These are phyloP conservation scores for Micrasema minimum DNA, from an alignment of 1,140 invertebrate genomes.

Conservation along the genomic window DNA sequence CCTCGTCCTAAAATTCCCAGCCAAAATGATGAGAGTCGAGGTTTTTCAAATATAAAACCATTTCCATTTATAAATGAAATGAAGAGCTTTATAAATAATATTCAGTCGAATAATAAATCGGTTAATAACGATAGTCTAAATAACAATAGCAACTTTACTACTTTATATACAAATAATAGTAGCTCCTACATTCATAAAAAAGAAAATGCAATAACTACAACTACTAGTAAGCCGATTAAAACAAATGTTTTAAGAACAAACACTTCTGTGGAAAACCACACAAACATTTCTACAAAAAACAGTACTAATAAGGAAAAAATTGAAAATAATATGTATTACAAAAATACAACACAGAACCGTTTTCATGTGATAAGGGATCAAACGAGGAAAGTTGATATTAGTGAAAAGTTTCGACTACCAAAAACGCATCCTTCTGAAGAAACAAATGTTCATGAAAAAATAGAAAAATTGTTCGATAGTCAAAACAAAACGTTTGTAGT, in stretches of 20 bases:
- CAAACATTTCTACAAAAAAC: not conserved
- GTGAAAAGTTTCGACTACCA: constrained; percentile 52
- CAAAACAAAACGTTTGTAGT: constrained; percentile 38
- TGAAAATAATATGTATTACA: not conserved
- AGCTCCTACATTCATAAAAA: constrained; percentile 37
- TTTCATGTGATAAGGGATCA: constrained; percentile 40
- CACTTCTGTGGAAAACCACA: constrained; percentile 41
- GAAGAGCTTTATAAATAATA: constrained; percentile 56
- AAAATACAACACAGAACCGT: constrained; percentile 8
- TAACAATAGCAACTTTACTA: not conserved
- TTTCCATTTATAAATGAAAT: constrained; percentile 53
- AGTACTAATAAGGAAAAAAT: constrained; percentile 27
- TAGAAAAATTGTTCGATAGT: constrained; percentile 35
- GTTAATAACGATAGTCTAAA: constrained; percentile 3
- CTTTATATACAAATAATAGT: not conserved
- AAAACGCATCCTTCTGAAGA: constrained; percentile 50
- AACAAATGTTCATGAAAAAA: constrained; percentile 33
- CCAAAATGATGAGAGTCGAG: constrained; percentile 55
- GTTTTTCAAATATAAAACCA: constrained; percentile 54
- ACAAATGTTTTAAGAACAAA: constrained; percentile 55
- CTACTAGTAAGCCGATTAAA: constrained; percentile 53
- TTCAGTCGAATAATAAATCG: constrained; percentile 41
- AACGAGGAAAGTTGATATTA: constrained; percentile 50
- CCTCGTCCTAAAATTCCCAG: constrained; percentile 63
- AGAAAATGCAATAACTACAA: constrained; percentile 43